Evolutionary conservation across 2,113 vertebrate genomes (phyloP), one percentile per base, ranked within the genome.

Genomic region (Ivindomyrus marchei): DNA sequence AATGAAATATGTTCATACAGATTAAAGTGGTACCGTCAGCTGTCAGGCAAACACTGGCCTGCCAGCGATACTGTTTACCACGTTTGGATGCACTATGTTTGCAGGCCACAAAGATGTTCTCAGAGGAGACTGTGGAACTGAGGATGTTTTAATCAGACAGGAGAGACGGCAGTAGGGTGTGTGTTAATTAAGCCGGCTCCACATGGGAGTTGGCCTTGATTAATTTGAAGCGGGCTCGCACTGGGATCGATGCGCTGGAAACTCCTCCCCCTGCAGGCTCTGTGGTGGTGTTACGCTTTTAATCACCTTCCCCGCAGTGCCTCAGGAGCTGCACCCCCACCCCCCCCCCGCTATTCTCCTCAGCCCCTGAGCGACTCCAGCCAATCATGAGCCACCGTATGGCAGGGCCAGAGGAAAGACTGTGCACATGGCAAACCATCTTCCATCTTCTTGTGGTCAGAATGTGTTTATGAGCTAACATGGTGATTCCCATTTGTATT

Each of bases 271-370:
- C n/a, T 56, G 86, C 88, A 70, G 91, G n/a, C 90, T 91, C 94
- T 94, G 94, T 94, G 91, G 89, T 91, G 92, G 94, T 92, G 94
- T 91, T 92, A 91, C 92, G 92, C 91, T 96, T 95, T 95, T 95
- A 96, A 96, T 96, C 94, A 95, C 92, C 91, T 94, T 92, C 93
- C 94, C 94, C 91, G 88, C 89, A 91, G 93, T 92, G 83, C 94
- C 93, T 92, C 92, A 89, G 93, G 92, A 90, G 93, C 91, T 84
- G 80, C 80, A 62, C 89, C 89, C 52, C 85, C 90, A 53, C 87
- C 85, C 85, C 58, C 90, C 83, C 62, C n/a, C 58, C 24, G 62
- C 7, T 24, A 53, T 3, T 9, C 47, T 19, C 19, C 52, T 89
- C 85, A 27, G 84, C 42, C 46, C 36, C 77, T 84, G 39, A 56